Evolutionary conservation across 2,888 invertebrate genomes (phyloP), one percentile per base, ranked within the genome.

Genomic region (Metallyticus violacea): DNA sequence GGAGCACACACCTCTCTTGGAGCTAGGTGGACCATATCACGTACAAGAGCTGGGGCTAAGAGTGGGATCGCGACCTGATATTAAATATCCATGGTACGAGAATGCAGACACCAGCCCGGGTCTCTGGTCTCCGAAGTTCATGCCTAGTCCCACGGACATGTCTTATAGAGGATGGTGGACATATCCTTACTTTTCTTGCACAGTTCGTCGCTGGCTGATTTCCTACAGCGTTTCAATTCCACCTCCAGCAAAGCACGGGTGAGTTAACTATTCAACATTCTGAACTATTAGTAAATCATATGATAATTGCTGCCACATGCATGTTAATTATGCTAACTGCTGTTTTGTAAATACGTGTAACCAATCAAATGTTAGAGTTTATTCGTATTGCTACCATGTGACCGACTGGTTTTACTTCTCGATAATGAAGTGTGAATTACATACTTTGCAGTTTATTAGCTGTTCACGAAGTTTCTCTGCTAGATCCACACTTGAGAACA

Each of bases 121-220:
- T 88, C 89, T 90, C 89, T 89, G 89, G 83, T 95, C 95, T n/a
- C 94, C 95, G 26, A 95, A 95, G 91, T 95, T 95, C 91, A 94
- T 95, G 93, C 93, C 94, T 87, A 94, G 94, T 84, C 94, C 94
- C 25, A 93, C 93, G n/a, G 94, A 94, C 85, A 93, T 93, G 87
- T 94, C 94, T 88, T 94, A 94, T 88, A 93, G 94, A 90, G 96
- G 97, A 28, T 96, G 96, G 95, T 98, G 97, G 97, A 97, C 97
- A 26, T 95, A 94, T 90, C 97, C 98, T 0, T 98, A 97, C 91
- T 97, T 96, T 91, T 97, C 97, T 89, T 98, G 98, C 92, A 94
- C 94, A 87, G 93, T 94, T 30, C 94, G 94, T 89, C 94, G 95
- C 88, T 98, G 98, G 98, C 93, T 97, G 89, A 93, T 97, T 83